phyloP scores from a whole-genome alignment of 2,797 vertebrate species.

The Zalophus californianus region DNA sequence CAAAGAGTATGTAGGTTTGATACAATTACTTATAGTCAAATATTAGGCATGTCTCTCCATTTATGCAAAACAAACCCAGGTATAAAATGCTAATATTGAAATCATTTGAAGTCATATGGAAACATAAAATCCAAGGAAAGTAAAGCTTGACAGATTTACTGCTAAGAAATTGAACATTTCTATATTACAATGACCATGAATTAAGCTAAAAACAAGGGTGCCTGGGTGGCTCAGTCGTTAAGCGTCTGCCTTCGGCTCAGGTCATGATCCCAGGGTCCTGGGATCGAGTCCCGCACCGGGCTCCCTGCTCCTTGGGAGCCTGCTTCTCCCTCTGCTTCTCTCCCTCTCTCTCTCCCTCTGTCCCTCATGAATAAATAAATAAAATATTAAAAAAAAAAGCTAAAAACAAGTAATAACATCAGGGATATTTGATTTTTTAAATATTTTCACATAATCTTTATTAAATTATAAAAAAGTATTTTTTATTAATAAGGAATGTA shows the following conservation, averaged over 20 bases:
- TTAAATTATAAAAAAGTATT: background rate
- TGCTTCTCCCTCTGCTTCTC: too few species aligned
- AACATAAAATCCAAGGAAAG: background rate
- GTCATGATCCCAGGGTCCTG: too few species aligned
- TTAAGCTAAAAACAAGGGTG: slow-evolving; percentile 22
- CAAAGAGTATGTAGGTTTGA: background rate
- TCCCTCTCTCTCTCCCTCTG: too few species aligned
- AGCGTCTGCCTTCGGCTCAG: too few species aligned
- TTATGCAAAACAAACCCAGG: background rate
- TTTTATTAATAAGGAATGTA: background rate
- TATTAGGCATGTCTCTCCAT: background rate
- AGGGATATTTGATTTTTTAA: background rate
- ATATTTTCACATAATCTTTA: background rate
- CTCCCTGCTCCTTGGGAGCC: too few species aligned
- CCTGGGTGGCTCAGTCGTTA: too few species aligned
- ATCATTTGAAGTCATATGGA: slow-evolving; percentile 33
- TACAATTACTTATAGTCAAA: background rate
- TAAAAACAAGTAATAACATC: slow-evolving; percentile 33
- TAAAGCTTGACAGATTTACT: background rate
- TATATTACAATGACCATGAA: background rate
- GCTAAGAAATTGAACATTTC: background rate
- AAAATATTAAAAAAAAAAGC: too few species aligned
- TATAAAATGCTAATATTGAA: background rate
- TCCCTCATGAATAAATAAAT: too few species aligned
- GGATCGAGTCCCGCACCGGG: too few species aligned